Conservation (phyloP, 1,140 invertebrate species). For the Drosophila mauritiana region DNA sequence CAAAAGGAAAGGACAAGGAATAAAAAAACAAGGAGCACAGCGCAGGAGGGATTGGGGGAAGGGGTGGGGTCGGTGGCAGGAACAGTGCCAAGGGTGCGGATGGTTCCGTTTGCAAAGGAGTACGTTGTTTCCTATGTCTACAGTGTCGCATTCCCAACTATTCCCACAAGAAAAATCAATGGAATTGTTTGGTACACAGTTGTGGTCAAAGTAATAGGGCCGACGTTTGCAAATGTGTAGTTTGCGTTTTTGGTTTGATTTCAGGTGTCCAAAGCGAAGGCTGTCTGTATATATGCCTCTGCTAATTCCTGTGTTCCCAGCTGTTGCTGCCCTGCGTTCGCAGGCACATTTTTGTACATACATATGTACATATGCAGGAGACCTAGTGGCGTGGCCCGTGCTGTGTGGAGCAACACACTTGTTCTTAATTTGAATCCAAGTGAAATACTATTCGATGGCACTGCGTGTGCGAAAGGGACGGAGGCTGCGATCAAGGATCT, state of each 20-base stretch:
- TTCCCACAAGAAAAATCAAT: constrained; percentile 83
- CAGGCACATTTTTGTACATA: too few relatives aligned
- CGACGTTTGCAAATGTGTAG: neutral
- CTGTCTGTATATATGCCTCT: too few relatives aligned
- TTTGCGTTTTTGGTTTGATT: too few relatives aligned
- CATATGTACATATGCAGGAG: too few relatives aligned
- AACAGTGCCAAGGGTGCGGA: constrained; percentile 26
- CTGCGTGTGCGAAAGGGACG: constrained; percentile 21
- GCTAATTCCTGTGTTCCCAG: too few relatives aligned
- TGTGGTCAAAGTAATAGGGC: neutral
- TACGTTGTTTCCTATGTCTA: constrained; percentile 57
- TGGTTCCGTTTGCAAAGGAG: constrained; percentile 24
- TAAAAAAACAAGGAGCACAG: constrained; percentile 22
- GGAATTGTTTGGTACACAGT: constrained; percentile 80
- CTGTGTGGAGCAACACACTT: neutral
- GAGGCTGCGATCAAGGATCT: constrained; percentile 35
- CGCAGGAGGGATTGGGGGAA: neutral
- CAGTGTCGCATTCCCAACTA: constrained; percentile 54
- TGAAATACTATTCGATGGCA: constrained; percentile 70
- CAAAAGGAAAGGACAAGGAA: constrained; percentile 40
- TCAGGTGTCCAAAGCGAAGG: too few relatives aligned
- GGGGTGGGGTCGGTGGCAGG: neutral
- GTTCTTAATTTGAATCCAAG: constrained; percentile 23
- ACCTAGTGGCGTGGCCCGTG: neutral
- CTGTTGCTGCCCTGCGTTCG: too few relatives aligned